Conservation (phyloP, 2,113 vertebrate genomes). For the Takifugu flavidus region DNA sequence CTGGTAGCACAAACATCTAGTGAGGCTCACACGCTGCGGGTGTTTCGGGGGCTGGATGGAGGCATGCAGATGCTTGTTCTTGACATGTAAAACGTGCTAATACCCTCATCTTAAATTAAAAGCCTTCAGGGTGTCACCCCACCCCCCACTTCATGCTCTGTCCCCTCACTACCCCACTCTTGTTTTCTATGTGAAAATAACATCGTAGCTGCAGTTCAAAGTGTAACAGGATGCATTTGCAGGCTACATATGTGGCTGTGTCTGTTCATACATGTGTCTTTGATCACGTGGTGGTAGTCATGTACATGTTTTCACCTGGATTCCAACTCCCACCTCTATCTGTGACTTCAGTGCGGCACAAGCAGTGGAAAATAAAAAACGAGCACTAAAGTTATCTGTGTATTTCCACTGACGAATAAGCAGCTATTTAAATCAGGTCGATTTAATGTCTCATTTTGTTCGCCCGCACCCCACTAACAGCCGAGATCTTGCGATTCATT, state of each 20-base stretch:
- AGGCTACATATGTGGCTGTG: background rate
- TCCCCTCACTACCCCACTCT: conserved; percentile 4
- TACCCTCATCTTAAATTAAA: conserved; percentile 68
- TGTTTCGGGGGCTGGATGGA: conserved; percentile 37
- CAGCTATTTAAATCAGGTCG: conserved; percentile 5
- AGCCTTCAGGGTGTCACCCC: conserved; percentile 57
- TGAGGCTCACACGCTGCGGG: conserved; percentile 22
- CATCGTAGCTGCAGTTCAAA: conserved; percentile 2
- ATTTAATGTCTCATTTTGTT: conserved; percentile 12
- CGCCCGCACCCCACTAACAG: conserved; percentile 17
- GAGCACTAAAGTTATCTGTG: background rate
- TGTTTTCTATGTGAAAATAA: conserved; percentile 1
- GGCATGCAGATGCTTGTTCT: conserved; percentile 64
- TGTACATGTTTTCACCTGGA: background rate
- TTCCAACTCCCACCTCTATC: background rate
- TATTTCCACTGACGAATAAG: conserved; percentile 8
- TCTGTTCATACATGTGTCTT: background rate
- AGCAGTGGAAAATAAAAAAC: conserved; percentile 20
- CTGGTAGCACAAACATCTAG: conserved; percentile 9
- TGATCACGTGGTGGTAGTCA: background rate
- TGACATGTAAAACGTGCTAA: conserved; percentile 77
- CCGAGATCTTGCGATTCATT: conserved; percentile 22
- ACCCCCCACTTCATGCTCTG: conserved; percentile 12
- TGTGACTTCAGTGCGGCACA: conserved; percentile 8
- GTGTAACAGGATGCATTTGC: background rate